Conservation (phyloP, 2,113 vertebrate genomes). For the Columba janthina region DNA sequence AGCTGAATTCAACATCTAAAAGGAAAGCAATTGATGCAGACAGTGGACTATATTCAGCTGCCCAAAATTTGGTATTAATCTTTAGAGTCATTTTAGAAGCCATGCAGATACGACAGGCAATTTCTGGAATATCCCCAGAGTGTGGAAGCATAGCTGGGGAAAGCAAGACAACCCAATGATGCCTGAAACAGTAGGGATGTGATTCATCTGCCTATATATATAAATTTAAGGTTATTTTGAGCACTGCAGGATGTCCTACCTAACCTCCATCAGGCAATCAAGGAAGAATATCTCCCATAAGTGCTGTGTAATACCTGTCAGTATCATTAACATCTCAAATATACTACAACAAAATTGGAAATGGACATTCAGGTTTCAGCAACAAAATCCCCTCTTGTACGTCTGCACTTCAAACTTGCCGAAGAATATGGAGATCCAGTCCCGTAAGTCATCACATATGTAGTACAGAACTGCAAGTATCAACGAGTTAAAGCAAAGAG, state of each 20-base stretch:
- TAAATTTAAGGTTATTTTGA: slow-evolving; percentile 3
- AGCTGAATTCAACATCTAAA: neutral
- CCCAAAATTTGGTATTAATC: neutral
- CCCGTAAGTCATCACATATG: neutral
- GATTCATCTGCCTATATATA: neutral
- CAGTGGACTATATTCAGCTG: neutral
- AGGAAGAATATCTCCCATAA: neutral
- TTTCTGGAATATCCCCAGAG: neutral
- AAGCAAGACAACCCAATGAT: neutral
- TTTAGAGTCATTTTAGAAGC: neutral
- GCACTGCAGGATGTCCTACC: neutral
- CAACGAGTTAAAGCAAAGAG: neutral
- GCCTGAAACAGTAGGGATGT: neutral
- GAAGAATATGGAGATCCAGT: neutral
- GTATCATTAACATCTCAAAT: neutral
- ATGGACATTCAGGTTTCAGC: neutral
- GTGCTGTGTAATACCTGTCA: neutral
- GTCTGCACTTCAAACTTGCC: neutral
- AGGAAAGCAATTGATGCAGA: neutral
- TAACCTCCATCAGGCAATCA: slow-evolving; percentile 20
- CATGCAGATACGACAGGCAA: neutral
- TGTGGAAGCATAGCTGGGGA: neutral
- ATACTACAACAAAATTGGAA: neutral
- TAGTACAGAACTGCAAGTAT: neutral
- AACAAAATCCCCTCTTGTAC: neutral